Evolutionary conservation across 2,888 invertebrate species (phyloP), one percentile per base, ranked within the genome.

Genomic region (Andrena camellia): DNA sequence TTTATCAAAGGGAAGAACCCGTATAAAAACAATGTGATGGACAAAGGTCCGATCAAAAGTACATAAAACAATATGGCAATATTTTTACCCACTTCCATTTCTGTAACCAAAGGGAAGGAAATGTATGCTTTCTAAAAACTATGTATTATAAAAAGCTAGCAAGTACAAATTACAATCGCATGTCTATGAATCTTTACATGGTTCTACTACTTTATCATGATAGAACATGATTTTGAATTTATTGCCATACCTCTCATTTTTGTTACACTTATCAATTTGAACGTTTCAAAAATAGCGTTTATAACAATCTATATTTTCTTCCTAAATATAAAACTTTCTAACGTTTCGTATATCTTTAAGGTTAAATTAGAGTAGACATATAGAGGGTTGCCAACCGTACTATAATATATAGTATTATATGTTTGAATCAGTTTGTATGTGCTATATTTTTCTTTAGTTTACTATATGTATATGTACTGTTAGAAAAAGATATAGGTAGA

Each of bases 1-100:
- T 95, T 95, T 89, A 95, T 95, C 76, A 96, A 89, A 63, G 96
- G 96, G 88, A 96, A 96, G 93, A 96, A 96, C 60, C 96, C 96
- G 93, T 95, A 95, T 76, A 96, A 92, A 92, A 96, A 96, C 62
- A 96, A 89, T 75, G 93, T 88, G 26, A 95, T 88, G 10, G 92
- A 89, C 81, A 92, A 88, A 17, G 91, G 81, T 35, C 89, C 86
- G n/a, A 90, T 54, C 20, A 91, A 66, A 57, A 90, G 72, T 4
- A 88, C 62, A 64, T 93, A 92, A 68, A 88, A 78, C n/a, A 90
- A 78, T 59, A 72, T 84, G 54, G 67, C 60, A 83, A 48, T 88
- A 71, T 54, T 74, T 71, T 10, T 71, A 67, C 52, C 35, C 70
- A 70, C 69, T 52, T 70, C 69, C 8, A 62, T 80, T 23, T 67